Percentiles rank a stretch among this genome's conserved stretches.
phyloP scores from a whole-genome alignment of 2,888 invertebrate genomes.

The Myopa testacea region DNA sequence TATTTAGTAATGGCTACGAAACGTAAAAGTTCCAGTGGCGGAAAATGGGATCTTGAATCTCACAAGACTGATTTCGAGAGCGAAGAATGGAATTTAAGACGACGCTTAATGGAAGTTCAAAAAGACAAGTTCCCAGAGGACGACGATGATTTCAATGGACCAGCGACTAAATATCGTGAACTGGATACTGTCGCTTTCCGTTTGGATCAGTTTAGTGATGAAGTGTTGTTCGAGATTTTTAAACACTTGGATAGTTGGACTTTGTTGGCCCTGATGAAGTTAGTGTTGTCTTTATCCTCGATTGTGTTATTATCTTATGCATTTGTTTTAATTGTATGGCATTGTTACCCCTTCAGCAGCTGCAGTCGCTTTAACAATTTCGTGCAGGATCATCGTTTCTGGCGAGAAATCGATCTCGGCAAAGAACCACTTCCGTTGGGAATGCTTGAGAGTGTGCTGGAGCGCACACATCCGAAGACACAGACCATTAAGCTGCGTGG shows the following conservation, averaged over 20 bases:
- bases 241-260: slow-evolving; percentile 63
- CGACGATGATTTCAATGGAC: background rate
- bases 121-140: too few relatives aligned
- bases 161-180: slow-evolving; percentile 54
- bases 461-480: slow-evolving; percentile 60
- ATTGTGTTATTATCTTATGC: background rate
- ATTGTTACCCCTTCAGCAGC: slow-evolving; percentile 53
- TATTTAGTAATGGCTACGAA: too few relatives aligned
- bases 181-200: slow-evolving; percentile 45
- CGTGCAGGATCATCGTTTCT: slow-evolving; percentile 63
- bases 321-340: too few relatives aligned
- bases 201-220: slow-evolving; percentile 62
- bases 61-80: too few relatives aligned
- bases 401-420: slow-evolving; percentile 63
- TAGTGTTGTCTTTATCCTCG: slow-evolving; percentile 33
- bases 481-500: slow-evolving; percentile 63
- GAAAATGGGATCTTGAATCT: too few relatives aligned
- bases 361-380: slow-evolving; percentile 62
- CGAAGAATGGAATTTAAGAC: too few relatives aligned
- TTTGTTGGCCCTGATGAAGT: slow-evolving; percentile 63
- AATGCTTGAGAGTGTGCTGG: slow-evolving; percentile 59
- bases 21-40: too few relatives aligned
- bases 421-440: slow-evolving; percentile 56
- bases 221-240: slow-evolving; percentile 65
- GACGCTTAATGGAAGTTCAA: too few relatives aligned